Conservation (phyloP, 2,888 invertebrate species). For the Protodeltote pygarga region DNA sequence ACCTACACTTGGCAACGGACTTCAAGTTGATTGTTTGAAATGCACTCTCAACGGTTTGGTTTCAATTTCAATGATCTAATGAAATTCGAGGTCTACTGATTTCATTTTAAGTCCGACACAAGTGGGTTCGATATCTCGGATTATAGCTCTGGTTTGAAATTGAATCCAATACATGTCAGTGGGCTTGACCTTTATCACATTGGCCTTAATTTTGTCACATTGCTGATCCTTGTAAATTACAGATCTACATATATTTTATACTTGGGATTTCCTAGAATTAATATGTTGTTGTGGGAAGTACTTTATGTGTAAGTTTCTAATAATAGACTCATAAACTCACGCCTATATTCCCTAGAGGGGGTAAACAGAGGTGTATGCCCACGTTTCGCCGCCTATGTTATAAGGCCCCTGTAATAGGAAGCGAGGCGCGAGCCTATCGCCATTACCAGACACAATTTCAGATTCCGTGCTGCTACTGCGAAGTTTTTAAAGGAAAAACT, state of each 20-base stretch:
- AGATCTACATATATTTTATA: constrained; percentile 7
- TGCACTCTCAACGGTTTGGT: constrained; percentile 11
- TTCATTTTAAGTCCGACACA: constrained; percentile 19
- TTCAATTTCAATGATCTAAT: constrained; percentile 5
- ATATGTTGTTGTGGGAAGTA: neutral
- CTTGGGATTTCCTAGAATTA: neutral
- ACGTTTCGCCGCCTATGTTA: no score
- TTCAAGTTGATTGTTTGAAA: no score
- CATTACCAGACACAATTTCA: no score
- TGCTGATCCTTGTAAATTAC: constrained; percentile 3
- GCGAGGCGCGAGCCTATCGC: no score
- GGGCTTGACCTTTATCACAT: constrained; percentile 24
- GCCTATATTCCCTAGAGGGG: no score
- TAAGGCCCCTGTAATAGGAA: no score
- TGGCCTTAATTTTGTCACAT: constrained; percentile 11
- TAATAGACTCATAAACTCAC: no score
- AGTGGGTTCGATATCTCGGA: constrained; percentile 21
- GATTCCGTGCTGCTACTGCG: no score
- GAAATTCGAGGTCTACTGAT: constrained; percentile 10
- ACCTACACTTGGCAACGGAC: no score
- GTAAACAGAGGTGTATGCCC: no score
- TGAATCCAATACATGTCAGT: constrained; percentile 23
- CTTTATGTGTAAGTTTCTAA: no score
- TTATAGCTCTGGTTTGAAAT: constrained; percentile 39
- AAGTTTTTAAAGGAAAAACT: no score